Evolutionary conservation across 2,888 invertebrate genomes (phyloP), one percentile per base, ranked within the genome.

Genomic region (Drosophila melanosoma): DNA sequence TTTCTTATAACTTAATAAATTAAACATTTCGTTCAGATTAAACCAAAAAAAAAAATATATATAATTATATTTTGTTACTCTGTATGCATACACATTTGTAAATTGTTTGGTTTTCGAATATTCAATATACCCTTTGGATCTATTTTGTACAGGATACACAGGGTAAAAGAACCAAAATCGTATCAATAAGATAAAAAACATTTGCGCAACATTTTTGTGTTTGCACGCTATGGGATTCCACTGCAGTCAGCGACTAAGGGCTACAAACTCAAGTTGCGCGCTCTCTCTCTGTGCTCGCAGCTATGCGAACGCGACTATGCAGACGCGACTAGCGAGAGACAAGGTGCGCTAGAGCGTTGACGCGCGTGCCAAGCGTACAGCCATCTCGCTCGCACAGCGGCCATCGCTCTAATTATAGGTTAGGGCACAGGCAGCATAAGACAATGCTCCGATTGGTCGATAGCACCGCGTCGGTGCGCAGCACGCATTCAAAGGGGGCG

Each of bases 351-450:
- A 67, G 69, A 35, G 45, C 38, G n/a, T 0, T 40, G 52, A 54
- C 66, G 58, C 79, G 69, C 73, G 74, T 81, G 74, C 33, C 69
- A 45, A 33, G 10, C 33, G 29, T 72, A 60, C 38, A 7, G 67
- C 40, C 57, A 29, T 81, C 82, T 79, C 87, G 53, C 60, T 88
- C 69, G 69, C 76, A 81, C 90, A 89, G 90, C 91, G 91, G 91
- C 91, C 91, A 92, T 91, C 91, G 92, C 91, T 86, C 75, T 92
- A 91, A 91, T 91, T 92, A 91, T 90, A 92, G 92, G 91, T 92
- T 92, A 83, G 76, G 32, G 62, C 40, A 51, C 29, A 35, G 38
- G 26, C 48, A 33, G 71, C 69, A 76, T 69, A 83, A 79, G 60
- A 78, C 82, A 83, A 74, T 36, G 26, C 48, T 74, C 54, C 82